These are phyloP conservation scores for Clarias pachynema DNA, from an alignment of 2,797 vertebrate species.

Conservation along the genomic window DNA sequence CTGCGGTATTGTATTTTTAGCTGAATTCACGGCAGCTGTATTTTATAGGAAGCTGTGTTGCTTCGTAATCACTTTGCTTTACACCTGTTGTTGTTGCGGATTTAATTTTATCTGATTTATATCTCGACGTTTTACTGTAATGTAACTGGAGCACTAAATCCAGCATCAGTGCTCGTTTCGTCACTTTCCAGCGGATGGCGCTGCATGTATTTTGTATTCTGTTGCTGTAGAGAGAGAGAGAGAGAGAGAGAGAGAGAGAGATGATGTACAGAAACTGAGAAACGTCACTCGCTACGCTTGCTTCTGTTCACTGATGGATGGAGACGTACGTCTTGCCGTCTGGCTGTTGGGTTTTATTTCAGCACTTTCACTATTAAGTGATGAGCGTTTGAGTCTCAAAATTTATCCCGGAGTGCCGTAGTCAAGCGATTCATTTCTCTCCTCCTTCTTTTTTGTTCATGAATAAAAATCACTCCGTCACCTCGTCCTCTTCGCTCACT, in stretches of 20 bases:
- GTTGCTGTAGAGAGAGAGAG: neutral
- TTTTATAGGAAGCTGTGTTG: neutral
- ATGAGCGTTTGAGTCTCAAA: neutral
- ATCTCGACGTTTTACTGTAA: neutral
- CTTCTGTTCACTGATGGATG: neutral
- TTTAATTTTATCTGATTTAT: neutral
- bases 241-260: too few relatives aligned
- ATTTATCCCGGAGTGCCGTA: too few relatives aligned
- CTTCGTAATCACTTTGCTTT: neutral
- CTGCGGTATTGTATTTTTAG: neutral
- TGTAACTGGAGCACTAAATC: neutral
- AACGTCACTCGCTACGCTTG: neutral
- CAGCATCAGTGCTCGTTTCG: neutral
- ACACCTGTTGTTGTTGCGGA: neutral
- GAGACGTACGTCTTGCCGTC: neutral
- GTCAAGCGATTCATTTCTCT: too few relatives aligned
- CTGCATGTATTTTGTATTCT: neutral
- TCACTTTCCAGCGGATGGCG: conserved; percentile 24
- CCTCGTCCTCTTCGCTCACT: neutral
- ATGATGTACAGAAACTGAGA: neutral
- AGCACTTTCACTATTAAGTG: neutral
- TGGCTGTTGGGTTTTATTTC: neutral
- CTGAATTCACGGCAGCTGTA: neutral
- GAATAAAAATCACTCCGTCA: neutral
- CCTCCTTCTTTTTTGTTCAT: neutral